These are phyloP conservation scores for Oegoconia quadripuncta DNA, from an alignment of 2,888 invertebrate species.

Conservation along the genomic window DNA sequence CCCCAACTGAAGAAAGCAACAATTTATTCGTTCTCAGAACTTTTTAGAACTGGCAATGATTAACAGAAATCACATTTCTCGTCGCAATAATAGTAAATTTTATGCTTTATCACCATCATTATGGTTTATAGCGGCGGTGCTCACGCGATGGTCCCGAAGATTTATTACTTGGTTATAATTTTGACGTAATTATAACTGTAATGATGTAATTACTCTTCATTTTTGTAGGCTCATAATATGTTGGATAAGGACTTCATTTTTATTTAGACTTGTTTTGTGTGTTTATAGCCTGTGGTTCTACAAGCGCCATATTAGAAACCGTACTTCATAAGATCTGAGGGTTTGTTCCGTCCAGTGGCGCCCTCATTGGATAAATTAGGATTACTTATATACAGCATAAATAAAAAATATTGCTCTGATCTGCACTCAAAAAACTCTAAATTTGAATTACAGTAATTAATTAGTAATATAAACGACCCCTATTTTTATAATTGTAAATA, in stretches of 20 bases:
- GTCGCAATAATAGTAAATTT: not conserved
- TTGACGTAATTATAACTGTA: slow-evolving; percentile 1
- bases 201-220: not conserved
- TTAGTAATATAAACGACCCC: too few species aligned
- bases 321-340: too few species aligned
- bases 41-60: not conserved
- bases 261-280: not conserved
- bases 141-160: slow-evolving; percentile 2
- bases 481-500: too few species aligned
- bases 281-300: too few species aligned
- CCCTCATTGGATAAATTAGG: too few species aligned
- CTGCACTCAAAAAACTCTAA: too few species aligned
- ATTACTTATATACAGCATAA: too few species aligned
- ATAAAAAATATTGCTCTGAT: too few species aligned
- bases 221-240: not conserved
- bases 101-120: not conserved
- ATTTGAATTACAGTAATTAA: too few species aligned
- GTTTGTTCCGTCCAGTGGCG: too few species aligned
- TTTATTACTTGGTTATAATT: not conserved
- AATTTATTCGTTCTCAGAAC: not conserved
- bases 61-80: not conserved
- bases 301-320: too few species aligned
- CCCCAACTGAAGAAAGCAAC: not conserved
- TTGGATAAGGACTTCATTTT: not conserved
- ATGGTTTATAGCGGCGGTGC: not conserved